Evolutionary conservation across 2,113 vertebrate genomes (phyloP).

Genomic region (Empidonax traillii): DNA sequence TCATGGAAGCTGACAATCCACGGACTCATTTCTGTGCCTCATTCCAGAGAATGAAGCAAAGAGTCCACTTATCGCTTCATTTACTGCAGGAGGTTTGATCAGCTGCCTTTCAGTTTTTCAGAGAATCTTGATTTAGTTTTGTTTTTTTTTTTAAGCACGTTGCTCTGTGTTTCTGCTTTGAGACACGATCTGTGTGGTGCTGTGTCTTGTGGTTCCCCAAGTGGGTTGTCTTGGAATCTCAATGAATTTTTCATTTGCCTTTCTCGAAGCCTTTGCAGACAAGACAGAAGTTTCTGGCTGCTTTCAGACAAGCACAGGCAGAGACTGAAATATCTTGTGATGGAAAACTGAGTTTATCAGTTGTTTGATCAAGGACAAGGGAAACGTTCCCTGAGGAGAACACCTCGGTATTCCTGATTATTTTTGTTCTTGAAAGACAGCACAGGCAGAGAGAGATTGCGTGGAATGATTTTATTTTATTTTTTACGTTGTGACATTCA

Average conservation of each 20-base stretch:
- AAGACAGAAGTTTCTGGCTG: background rate
- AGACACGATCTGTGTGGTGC: background rate
- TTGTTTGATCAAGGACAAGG: background rate
- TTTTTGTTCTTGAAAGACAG: background rate
- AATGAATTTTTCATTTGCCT: constrained; percentile 31
- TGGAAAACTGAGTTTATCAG: background rate
- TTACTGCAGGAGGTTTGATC: background rate
- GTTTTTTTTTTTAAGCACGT: background rate
- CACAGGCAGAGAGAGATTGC: too few species aligned
- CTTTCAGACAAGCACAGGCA: background rate
- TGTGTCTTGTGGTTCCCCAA: background rate
- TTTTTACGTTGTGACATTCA: background rate
- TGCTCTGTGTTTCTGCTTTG: too few species aligned
- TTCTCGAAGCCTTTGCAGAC: background rate
- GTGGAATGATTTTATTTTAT: background rate
- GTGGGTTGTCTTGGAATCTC: background rate
- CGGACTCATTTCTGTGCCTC: background rate
- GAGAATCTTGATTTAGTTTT: background rate
- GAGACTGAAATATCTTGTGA: background rate
- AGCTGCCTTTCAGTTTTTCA: background rate
- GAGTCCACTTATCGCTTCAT: background rate
- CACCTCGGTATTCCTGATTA: background rate
- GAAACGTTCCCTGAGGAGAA: background rate
- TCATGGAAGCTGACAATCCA: background rate
- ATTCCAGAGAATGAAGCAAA: background rate